Percentiles rank a stretch among this genome's conserved stretches.
phyloP scores from a whole-genome alignment of 2,797 vertebrate species.

The Etheostoma nigrum region DNA sequence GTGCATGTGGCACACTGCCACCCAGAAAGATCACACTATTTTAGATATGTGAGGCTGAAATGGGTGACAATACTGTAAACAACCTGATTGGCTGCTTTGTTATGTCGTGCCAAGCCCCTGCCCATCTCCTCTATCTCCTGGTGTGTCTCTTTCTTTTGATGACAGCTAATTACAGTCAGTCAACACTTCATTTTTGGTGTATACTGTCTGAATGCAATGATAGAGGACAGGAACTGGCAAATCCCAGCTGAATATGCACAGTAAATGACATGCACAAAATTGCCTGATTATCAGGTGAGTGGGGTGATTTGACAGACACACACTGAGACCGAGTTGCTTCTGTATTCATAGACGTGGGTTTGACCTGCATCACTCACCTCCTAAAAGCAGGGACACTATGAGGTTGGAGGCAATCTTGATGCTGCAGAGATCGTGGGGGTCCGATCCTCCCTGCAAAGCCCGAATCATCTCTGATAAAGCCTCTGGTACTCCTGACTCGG shows the following conservation, averaged over 20 bases:
- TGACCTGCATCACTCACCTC: constrained; percentile 82
- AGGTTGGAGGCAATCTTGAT: constrained; percentile 93
- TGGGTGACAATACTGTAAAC: background rate
- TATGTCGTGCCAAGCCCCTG: background rate
- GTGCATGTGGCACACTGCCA: background rate
- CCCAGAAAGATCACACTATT: background rate
- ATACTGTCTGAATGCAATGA: background rate
- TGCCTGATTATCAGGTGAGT: background rate
- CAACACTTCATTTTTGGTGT: background rate
- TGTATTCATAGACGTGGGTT: background rate
- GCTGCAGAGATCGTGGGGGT: constrained; percentile 89
- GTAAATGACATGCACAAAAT: background rate
- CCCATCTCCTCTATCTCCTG: background rate
- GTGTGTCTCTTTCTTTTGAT: background rate
- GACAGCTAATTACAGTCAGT: background rate
- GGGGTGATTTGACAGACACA: background rate
- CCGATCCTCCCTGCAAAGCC: constrained; percentile 83
- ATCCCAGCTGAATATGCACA: background rate
- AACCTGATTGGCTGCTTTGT: background rate
- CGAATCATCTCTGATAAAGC: constrained; percentile 88
- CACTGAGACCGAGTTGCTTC: background rate
- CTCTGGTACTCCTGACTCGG: constrained; percentile 89
- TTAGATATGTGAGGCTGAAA: background rate
- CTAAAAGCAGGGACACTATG: constrained; percentile 90
- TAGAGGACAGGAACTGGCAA: background rate